phyloP scores from a whole-genome alignment of 2,888 invertebrate species.

The Thelaira solivaga region DNA sequence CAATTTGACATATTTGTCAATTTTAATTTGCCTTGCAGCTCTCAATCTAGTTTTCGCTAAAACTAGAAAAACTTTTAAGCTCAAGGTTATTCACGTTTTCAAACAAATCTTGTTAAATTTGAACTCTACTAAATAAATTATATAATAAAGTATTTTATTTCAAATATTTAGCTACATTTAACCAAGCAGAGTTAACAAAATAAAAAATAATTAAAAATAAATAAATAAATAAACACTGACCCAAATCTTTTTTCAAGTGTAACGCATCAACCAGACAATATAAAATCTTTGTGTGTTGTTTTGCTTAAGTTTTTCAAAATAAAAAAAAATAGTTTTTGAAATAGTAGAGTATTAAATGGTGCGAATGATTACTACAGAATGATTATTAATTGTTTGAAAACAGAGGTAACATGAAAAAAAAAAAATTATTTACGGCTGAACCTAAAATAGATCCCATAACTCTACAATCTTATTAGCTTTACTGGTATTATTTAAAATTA shows the following conservation, averaged over 20 bases:
- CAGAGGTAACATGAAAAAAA: not conserved
- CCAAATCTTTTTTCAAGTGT: conserved; percentile 67
- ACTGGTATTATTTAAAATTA: too few species aligned
- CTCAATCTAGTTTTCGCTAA: not conserved
- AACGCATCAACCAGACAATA: conserved; percentile 64
- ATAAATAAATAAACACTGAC: conserved; percentile 64
- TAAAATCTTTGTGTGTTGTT: conserved; percentile 6
- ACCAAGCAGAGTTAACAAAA: not conserved
- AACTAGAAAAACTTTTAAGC: too few species aligned
- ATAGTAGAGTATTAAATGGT: conserved; percentile 27
- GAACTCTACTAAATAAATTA: conserved; percentile 37
- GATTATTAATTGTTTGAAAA: conserved; percentile 44
- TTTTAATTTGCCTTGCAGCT: not conserved
- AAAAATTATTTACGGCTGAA: too few species aligned
- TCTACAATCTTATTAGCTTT: too few species aligned
- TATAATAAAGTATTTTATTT: conserved; percentile 43
- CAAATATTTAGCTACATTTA: conserved; percentile 12
- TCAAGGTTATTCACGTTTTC: too few species aligned
- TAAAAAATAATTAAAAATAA: conserved; percentile 12
- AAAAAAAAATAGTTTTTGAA: conserved; percentile 23
- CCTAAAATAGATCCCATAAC: too few species aligned
- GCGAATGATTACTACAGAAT: conserved; percentile 31
- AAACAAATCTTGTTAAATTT: not conserved
- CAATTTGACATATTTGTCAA: conserved; percentile 40
- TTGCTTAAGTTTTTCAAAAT: conserved; percentile 22